Evolutionary conservation across 1,140 invertebrate genomes (phyloP), one percentile per base, ranked within the genome.

Genomic region (Aphidius gifuensis): DNA sequence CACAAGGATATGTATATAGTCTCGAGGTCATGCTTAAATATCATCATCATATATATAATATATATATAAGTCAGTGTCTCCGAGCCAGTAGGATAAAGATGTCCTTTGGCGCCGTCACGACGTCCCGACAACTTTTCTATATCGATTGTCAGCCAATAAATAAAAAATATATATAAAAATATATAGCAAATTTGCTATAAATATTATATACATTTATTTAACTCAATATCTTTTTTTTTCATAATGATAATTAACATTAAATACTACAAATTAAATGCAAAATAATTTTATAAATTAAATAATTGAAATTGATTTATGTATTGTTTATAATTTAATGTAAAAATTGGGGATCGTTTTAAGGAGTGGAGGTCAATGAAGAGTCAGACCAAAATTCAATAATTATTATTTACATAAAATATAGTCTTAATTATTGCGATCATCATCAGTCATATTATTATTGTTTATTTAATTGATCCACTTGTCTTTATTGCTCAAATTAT

Each of bases 41-140:
- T 16, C 16, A 16, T 16, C 16, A 16, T 16, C 16, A 16, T 16
- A n/a, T n/a, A n/a, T 1, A 16, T 16, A 0, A 39, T 32, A 60
- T 32, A 8, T 32, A 32, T 45, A 40, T 16, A 38, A 59, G 9
- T 48, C 51, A 39, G 42, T 6, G 23, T 16, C n/a, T n/a, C 43
- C 42, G 44, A 47, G 32, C 21, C 4, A 38, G 11, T 40, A n/a
- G 43, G 43, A 61, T 46, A 58, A 58, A 62, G 55, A 48, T 48
- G 38, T 62, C 61, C 60, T 58, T 57, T 45, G 61, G 61, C 61
- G 55, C 61, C 61, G 48, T 5, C 47, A 62, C 51, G 61, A 62
- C 61, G 61, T 42, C 59, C 51, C 42, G 23, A 53, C 23, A 53
- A 23, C 8, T 9, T 23, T 9, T 43, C 38, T 43, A 45, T 62